Base-by-base conservation (phyloP, 2,888 invertebrate genomes). In the Amiota communis region DNA sequence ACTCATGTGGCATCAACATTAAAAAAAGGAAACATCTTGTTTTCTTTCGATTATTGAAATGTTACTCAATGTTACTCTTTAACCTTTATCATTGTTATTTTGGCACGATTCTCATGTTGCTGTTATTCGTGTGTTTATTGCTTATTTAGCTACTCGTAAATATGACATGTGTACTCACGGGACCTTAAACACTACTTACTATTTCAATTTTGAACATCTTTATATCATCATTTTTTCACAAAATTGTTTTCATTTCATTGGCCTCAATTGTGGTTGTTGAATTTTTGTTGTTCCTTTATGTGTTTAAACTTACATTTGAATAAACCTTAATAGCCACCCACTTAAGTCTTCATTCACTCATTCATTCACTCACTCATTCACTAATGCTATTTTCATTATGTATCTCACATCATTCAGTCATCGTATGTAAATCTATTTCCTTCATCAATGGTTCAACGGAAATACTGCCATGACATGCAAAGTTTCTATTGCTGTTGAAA, bases 31-130 rank as follows among this genome's bases (percentile, higher is more conserved):
- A 86, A 81, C 84, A 86, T 81, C 86, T 85, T 83, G 83, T 86
- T 83, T 86, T 86, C 86, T 84, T 86, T 86, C 83, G 86, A 86
- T 83, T 83, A 83, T 83, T 83, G 86, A 83, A 86, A 85, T 84
- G 36, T 36, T 36, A 36, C 36, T 36, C 36, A 36, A 36, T 36
- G 36, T 36, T 36, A 36, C 8, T 36, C 36, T 36, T 36, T 36
- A 36, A 36, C 36, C 36, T 36, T 36, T 36, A 36, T 36, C 36
- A 6, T 36, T 36, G 36, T 36, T 6, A 36, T 6, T 36, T 36
- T 6, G 36, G 36, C 36, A 36, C 36, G 8, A 36, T 36, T 36
- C 36, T 36, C 8, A 36, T 36, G 36, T 6, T 6, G 3, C 36
- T 68, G 74, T 69, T 57, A 56, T 51, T n/a, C n/a, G n/a, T n/a